Evolutionary conservation across 2,113 vertebrate species (phyloP).

Genomic region (Pterophyllum scalare): DNA sequence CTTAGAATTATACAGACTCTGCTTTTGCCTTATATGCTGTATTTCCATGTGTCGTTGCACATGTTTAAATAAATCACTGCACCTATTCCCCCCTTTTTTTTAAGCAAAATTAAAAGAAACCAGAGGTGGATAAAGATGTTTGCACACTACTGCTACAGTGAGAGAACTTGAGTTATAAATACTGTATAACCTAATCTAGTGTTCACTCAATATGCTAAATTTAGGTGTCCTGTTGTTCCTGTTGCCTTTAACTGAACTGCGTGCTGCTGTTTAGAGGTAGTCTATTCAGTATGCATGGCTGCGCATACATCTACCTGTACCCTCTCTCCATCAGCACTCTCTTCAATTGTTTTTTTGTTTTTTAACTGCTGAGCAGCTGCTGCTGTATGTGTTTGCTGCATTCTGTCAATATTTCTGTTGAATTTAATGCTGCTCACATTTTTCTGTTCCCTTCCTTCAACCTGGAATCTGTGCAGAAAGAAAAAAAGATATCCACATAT

Average conservation of each 20-base stretch:
- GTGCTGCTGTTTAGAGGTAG: neutral
- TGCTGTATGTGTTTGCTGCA: conserved; percentile 48
- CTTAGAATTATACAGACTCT: no score
- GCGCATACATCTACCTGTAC: no score
- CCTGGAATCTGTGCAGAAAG: neutral
- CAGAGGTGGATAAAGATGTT: neutral
- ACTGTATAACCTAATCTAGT: no score
- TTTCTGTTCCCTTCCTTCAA: conserved; percentile 18
- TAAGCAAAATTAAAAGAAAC: neutral
- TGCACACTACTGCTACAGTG: neutral
- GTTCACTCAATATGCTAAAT: no score
- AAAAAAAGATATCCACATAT: neutral
- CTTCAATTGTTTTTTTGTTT: neutral
- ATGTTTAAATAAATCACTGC: no score
- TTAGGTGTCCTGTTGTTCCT: neutral
- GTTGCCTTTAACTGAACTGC: neutral
- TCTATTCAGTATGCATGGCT: neutral
- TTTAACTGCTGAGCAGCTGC: conserved; percentile 21
- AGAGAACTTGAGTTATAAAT: neutral
- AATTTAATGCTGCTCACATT: conserved; percentile 38
- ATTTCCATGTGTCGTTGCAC: no score
- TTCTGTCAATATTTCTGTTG: conserved; percentile 51
- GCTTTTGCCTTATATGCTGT: no score
- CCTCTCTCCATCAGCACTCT: neutral
- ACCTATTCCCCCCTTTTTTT: neutral